Evolutionary conservation across 2,797 vertebrate genomes (phyloP), one percentile per base, ranked within the genome.

Genomic region (Anomalospiza imberbis): DNA sequence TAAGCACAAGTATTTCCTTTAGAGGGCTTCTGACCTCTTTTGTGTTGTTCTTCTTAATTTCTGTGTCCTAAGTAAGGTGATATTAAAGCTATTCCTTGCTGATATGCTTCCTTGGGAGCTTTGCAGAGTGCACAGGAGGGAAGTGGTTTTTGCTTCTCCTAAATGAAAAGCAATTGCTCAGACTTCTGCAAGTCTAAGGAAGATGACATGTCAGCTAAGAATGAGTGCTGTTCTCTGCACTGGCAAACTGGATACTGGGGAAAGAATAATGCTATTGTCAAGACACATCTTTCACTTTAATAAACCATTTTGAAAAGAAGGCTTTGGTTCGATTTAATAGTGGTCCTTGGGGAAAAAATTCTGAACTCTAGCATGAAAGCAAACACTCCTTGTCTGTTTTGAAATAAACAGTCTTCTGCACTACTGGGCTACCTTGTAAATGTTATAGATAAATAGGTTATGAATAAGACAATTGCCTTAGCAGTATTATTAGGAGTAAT

Each of bases 1-100:
- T 71, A 47, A 91, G 76, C 73, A 50, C 51, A 71, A 54, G 24
- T 58, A 53, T 57, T 93, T 88, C 76, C 67, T 88, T 86, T 34
- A 78, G 89, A 92, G 88, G 58, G 70, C 57, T 91, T 66, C 87
- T 96, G 96, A 92, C 93, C 94, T 91, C 88, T 65, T 96, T 96
- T 85, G 78, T 84, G 31, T 77, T 74, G 19, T 62, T 79, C 65
- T 82, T 70, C 50, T 85, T 89, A 70, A 88, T 93, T 92, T 94
- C 76, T 82, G 45, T 92, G 83, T 86, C 85, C 88, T 88, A 38
- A 82, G 71, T 72, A 58, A 89, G 75, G 84, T 85, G 84, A 85
- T 96, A 85, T 71, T 91, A 92, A 90, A 86, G 42, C 51, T 71
- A 71, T 90, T 88, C 74, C 73, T 88, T 66, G 31, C 57, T 85